Conservation (phyloP, 1,140 invertebrate species). For the Choristoneura fumiferana region DNA sequence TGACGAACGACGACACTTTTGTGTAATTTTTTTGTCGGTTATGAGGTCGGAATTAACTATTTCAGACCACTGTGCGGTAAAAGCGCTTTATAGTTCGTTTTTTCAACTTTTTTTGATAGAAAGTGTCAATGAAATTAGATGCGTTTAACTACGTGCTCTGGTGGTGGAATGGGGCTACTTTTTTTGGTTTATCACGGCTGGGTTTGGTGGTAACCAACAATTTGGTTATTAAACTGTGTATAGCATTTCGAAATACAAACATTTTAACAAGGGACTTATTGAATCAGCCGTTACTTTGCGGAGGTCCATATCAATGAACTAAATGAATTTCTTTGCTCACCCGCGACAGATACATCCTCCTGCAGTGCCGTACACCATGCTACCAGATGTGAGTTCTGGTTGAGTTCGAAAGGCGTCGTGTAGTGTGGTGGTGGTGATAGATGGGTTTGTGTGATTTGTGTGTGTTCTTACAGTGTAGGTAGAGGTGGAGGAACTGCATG, state of each 20-base stretch:
- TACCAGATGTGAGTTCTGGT: too few species aligned
- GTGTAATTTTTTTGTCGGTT: constrained; percentile 41
- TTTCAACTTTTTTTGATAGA: background rate
- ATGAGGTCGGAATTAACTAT: constrained; percentile 24
- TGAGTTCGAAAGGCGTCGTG: too few species aligned
- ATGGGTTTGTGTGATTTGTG: too few species aligned
- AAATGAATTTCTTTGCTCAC: too few species aligned
- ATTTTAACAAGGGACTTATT: background rate
- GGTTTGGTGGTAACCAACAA: background rate
- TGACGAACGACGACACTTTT: constrained; percentile 42
- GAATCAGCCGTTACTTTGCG: too few species aligned
- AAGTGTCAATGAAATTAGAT: constrained; percentile 15
- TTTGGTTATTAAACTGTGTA: background rate
- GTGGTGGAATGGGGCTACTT: background rate
- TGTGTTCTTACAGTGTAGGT: too few species aligned
- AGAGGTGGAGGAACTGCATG: too few species aligned
- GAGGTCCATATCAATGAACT: too few species aligned
- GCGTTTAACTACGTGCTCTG: background rate
- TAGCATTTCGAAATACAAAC: background rate
- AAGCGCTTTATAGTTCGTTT: background rate
- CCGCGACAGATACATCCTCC: too few species aligned
- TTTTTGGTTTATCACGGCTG: constrained; percentile 1
- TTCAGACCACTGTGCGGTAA: constrained; percentile 11
- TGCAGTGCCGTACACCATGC: too few species aligned
- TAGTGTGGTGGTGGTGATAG: too few species aligned